Evolutionary conservation across 2,888 invertebrate species (phyloP).

Genomic region (Phengaris arion): DNA sequence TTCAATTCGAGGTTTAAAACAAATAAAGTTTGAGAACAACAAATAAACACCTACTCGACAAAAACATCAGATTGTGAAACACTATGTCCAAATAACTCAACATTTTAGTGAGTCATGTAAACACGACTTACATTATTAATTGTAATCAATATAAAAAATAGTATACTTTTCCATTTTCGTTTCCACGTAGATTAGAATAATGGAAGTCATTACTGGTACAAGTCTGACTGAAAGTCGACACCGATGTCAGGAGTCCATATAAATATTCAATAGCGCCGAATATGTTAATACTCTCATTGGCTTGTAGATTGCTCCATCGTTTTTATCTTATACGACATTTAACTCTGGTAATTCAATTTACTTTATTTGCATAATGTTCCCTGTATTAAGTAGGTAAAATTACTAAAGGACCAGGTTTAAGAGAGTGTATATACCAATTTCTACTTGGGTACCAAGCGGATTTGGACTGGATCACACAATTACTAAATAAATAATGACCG

Average conservation of each 20-base stretch:
- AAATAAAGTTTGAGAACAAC: not conserved
- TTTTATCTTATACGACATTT: slow-evolving; percentile 80
- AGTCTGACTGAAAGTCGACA: slow-evolving; percentile 63
- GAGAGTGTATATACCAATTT: not conserved
- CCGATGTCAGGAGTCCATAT: slow-evolving; percentile 58
- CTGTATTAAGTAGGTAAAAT: slow-evolving; percentile 71
- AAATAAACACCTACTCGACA: slow-evolving; percentile 5
- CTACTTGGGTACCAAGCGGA: not conserved
- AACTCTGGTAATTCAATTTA: slow-evolving; percentile 80
- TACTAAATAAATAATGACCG: no score
- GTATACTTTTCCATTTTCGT: slow-evolving; percentile 31
- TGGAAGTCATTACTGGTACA: slow-evolving; percentile 72
- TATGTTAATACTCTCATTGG: slow-evolving; percentile 79
- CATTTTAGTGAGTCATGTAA: slow-evolving; percentile 21
- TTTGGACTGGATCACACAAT: no score
- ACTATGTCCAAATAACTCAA: slow-evolving; percentile 9
- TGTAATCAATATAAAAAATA: slow-evolving; percentile 25
- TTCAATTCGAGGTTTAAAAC: not conserved
- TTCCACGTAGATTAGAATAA: slow-evolving; percentile 54
- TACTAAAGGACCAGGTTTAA: slow-evolving; percentile 47
- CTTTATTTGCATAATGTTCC: slow-evolving; percentile 76
- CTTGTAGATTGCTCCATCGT: slow-evolving; percentile 77
- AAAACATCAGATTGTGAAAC: slow-evolving; percentile 9
- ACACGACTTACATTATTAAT: slow-evolving; percentile 14
- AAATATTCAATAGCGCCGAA: slow-evolving; percentile 78